Base-by-base conservation (phyloP, 2,797 vertebrate species). In the Labeo calbasu region DNA sequence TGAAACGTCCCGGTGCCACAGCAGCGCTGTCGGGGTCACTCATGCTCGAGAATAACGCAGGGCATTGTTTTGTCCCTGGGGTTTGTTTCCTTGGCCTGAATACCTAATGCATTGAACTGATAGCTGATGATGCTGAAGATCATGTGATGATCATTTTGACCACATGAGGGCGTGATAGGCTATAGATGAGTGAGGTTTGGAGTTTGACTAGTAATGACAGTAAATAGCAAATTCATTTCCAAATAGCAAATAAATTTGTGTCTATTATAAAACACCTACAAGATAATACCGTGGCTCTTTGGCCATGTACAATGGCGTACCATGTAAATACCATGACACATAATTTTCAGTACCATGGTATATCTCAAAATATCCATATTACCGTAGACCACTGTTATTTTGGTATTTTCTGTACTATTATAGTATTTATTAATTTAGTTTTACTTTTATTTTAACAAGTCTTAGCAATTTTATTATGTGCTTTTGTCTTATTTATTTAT, bases 151-250 rank as follows among this genome's bases (percentile, higher is more conserved):
- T 51, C 89, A 82, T 88, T 87, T 77, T 86, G 85, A 61, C 93
- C 94, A 92, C 90, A 86, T 93, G 94, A 90, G 92, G 88, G 94
- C 92, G 92, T 88, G 92, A 83, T 91, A 89, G 25, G 21, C 77
- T 19, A 86, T 89, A 82, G 85, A 17, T 71, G 23, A 17, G 15
- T 48, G 53, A 65, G 55, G 12, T 75, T 88, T 82, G 55, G 79
- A 53, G 80, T 86, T 84, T 65, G 40, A 86, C 78, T 17, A 55
- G n/a, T 14, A 28, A 51, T 85, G 72, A 75, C 10, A 55, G 19
- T 36, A 28, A 40, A 1, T 7, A 32, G 3, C 32, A 36, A 36
- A 36, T 36, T 32, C 1, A 1, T 32, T 32, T n/a, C n/a, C n/a
- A n/a, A n/a, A n/a, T n/a, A n/a, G n/a, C n/a, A n/a, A n/a, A n/a